phyloP scores from a whole-genome alignment of 2,113 vertebrate species.

The Podarcis raffonei region DNA sequence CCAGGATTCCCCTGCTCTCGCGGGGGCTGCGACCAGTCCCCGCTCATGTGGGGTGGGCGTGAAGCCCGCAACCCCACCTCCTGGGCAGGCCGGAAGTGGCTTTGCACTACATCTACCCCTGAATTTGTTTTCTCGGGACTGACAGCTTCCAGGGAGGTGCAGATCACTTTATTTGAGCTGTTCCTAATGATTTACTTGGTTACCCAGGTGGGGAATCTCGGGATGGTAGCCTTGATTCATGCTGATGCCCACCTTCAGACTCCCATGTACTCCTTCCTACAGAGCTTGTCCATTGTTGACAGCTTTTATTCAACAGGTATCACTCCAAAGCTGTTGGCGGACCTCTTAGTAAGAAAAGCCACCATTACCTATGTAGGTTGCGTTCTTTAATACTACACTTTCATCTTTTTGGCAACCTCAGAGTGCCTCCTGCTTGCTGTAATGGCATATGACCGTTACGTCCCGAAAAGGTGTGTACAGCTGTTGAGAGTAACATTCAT shows the following conservation, averaged over 20 bases:
- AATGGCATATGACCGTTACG: background rate
- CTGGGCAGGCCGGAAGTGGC: no score
- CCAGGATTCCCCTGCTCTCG: no score
- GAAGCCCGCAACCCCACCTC: no score
- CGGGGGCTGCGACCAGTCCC: no score
- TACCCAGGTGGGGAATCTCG: conserved; percentile 52
- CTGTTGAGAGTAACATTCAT: background rate
- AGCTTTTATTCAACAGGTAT: conserved; percentile 34
- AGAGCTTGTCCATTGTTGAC: conserved; percentile 48
- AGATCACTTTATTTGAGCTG: conserved; percentile 34
- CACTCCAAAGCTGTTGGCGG: conserved; percentile 13
- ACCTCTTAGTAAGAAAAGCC: background rate
- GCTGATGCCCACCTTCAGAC: conserved; percentile 41
- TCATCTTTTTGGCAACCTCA: conserved; percentile 43
- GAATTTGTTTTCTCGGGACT: background rate
- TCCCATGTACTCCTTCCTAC: conserved; percentile 50
- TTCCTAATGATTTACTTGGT: conserved; percentile 49
- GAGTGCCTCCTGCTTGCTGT: conserved; percentile 39
- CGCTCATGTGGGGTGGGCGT: no score
- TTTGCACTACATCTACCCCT: background rate
- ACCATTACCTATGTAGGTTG: conserved; percentile 36
- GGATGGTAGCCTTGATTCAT: conserved; percentile 32
- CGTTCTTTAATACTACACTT: conserved; percentile 46
- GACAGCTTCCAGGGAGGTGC: background rate
- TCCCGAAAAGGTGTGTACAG: background rate